Conservation (phyloP, 2,797 vertebrate genomes). For the Otus scops region DNA sequence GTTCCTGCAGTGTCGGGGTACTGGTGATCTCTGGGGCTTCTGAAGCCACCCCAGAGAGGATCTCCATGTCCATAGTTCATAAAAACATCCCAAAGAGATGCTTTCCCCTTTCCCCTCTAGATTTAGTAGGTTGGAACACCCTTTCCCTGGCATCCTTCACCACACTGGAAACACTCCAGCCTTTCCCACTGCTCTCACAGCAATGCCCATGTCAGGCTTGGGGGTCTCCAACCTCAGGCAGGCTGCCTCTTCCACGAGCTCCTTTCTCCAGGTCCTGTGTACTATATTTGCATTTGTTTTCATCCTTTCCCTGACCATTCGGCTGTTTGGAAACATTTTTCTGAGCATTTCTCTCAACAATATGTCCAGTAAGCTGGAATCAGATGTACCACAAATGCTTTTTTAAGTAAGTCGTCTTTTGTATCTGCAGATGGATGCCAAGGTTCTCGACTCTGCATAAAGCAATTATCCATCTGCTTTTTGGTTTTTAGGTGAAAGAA, state of each 20-base stretch:
- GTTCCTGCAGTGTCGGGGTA: rapidly evolving
- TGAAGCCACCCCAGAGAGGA: neutral
- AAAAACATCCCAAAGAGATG: neutral
- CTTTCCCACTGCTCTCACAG: neutral
- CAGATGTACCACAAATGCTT: neutral
- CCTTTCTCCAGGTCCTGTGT: neutral
- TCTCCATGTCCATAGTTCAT: neutral
- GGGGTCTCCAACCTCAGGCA: neutral
- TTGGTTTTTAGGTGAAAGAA: neutral
- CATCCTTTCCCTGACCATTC: neutral
- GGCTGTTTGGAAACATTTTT: neutral
- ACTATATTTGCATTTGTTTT: neutral
- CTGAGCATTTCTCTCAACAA: neutral
- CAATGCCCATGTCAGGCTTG: neutral
- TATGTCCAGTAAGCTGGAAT: neutral
- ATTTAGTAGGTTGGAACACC: neutral
- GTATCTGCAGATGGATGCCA: neutral
- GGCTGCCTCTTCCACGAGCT: neutral
- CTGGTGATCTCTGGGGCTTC: neutral
- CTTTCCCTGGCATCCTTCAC: neutral
- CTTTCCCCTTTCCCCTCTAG: neutral
- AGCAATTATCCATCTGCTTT: neutral
- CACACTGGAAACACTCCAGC: neutral
- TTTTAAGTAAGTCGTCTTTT: conserved; percentile 4
- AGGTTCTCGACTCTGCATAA: neutral